Conservation (phyloP, 2,888 invertebrate genomes). For the Capitulum mitella region DNA sequence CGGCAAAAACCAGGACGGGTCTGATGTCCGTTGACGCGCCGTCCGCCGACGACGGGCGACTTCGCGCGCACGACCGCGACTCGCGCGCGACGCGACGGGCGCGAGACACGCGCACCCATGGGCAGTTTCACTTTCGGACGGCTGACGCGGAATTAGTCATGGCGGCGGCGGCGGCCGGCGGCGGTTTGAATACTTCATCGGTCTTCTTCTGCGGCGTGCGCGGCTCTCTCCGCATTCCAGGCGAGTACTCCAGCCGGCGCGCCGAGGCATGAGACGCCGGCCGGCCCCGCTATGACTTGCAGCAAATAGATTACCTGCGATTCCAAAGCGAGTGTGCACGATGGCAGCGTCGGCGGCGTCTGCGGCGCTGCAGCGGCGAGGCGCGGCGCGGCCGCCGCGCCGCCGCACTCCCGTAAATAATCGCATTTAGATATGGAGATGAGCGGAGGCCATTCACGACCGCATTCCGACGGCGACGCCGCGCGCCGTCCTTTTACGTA, state of each 20-base stretch:
- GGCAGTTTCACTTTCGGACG: neutral
- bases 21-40: neutral
- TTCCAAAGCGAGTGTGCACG: slow-evolving; percentile 10
- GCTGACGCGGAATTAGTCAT: neutral
- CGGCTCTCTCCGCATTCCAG: slow-evolving; percentile 3
- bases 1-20: neutral
- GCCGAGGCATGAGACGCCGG: neutral
- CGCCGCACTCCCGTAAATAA: neutral
- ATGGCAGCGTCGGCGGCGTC: neutral
- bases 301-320: slow-evolving; percentile 8
- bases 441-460: neutral
- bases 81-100: neutral
- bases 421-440: slow-evolving; percentile 10
- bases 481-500: slow-evolving; percentile 3
- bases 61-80: neutral
- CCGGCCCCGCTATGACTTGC: neutral
- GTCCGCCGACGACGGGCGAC: neutral
- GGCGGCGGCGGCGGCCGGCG: neutral
- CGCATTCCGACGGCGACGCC: neutral
- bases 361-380: neutral
- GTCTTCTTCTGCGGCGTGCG: neutral
- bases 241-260: neutral
- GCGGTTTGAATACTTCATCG: slow-evolving; percentile 11
- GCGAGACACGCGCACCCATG: neutral
- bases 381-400: neutral